phyloP scores from a whole-genome alignment of 2,797 vertebrate species.

The Peromyscus nudipes region DNA sequence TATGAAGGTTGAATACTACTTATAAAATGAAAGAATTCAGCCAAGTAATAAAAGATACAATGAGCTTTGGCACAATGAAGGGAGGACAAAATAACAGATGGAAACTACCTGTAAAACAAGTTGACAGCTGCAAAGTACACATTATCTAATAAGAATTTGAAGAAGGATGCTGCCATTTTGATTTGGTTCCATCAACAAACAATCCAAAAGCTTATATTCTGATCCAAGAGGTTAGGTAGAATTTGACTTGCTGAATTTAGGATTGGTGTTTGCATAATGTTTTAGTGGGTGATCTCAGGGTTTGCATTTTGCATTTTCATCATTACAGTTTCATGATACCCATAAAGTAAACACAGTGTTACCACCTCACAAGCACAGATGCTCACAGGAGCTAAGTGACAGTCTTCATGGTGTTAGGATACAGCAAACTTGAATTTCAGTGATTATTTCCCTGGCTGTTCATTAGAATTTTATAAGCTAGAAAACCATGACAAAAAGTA shows the following conservation, averaged over 20 bases:
- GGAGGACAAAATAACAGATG: not conserved
- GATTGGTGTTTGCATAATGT: not conserved
- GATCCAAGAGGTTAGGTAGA: not conserved
- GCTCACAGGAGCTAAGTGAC: not conserved
- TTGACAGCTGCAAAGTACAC: not conserved
- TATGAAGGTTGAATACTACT: not conserved
- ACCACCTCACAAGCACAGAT: not conserved
- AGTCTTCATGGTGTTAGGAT: not conserved
- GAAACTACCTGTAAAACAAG: constrained; percentile 2
- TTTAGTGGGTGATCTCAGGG: not conserved
- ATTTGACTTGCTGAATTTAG: not conserved
- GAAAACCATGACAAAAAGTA: not conserved
- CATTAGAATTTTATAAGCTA: not conserved
- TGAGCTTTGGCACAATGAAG: not conserved
- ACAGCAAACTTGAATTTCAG: not conserved
- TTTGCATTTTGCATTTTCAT: not conserved
- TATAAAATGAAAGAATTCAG: constrained; percentile 32
- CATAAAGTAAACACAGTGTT: not conserved
- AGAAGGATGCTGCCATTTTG: not conserved
- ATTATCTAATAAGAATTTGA: not conserved
- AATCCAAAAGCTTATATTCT: not conserved
- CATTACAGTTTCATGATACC: not conserved
- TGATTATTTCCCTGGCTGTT: not conserved
- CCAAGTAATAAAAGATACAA: not conserved
- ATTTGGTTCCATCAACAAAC: not conserved